Conservation (phyloP, 2,113 vertebrate species). For the Danionella cerebrum region DNA sequence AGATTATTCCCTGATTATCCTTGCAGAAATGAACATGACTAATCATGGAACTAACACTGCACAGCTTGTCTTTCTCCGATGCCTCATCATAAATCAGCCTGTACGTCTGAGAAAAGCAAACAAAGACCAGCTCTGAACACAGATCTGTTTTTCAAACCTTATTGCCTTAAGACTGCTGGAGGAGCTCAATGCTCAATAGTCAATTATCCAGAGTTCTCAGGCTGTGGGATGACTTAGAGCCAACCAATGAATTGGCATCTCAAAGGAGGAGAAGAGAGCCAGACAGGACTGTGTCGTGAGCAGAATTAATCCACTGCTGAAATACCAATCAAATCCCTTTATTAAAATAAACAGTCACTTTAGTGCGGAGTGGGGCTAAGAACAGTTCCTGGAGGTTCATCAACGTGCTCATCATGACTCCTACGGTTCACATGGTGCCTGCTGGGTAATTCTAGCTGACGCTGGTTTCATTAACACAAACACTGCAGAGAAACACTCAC, state of each 20-base stretch:
- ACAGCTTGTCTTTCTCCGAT: slow-evolving; percentile 4
- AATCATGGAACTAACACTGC: slow-evolving; percentile 17
- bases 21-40: slow-evolving; percentile 3
- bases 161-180: slow-evolving; percentile 22
- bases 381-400: not conserved
- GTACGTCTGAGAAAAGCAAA: slow-evolving; percentile 15
- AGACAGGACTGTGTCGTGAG: slow-evolving; percentile 1
- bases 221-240: slow-evolving; percentile 26
- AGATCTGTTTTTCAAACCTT: slow-evolving; percentile 29
- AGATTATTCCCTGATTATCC: not conserved
- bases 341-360: not conserved
- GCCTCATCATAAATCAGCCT: slow-evolving; percentile 13
- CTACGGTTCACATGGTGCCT: not conserved
- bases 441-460: not conserved
- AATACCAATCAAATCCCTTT: not conserved
- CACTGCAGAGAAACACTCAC: not conserved
- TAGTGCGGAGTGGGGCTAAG: not conserved
- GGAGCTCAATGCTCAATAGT: slow-evolving; percentile 31
- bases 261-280: not conserved
- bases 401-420: not conserved
- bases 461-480: slow-evolving; percentile 4
- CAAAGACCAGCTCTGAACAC: slow-evolving; percentile 3
- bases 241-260: slow-evolving; percentile 20
- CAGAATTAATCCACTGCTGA: slow-evolving; percentile 16
- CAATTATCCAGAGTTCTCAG: slow-evolving; percentile 35